A percentile compares a stretch with the other conserved stretches of the same genome.
These are phyloP conservation scores for Lepidochitona cinerea DNA, from an alignment of 2,888 invertebrate species.

Conservation along the genomic window DNA sequence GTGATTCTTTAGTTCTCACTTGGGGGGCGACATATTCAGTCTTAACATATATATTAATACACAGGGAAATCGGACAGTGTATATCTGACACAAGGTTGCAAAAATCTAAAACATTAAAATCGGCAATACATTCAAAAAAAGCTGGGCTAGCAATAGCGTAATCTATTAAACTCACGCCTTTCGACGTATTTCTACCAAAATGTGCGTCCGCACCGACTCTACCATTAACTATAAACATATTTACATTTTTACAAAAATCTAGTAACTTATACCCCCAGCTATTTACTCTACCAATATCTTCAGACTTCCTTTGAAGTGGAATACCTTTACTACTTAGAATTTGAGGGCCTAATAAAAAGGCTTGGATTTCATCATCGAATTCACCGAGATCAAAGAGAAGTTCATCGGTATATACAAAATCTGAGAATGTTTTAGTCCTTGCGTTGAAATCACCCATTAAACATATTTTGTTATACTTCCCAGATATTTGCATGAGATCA, in stretches of 20 bases:
- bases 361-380: not conserved
- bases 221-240: not conserved
- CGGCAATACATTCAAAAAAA: not conserved
- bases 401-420: not conserved
- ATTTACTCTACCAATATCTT: not conserved
- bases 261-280: not conserved
- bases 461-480: not conserved
- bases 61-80: not conserved
- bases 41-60: no score
- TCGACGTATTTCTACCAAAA: not conserved
- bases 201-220: not conserved
- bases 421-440: not conserved
- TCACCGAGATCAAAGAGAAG: not conserved
- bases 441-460: slow-evolving; percentile 3
- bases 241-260: not conserved
- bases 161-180: not conserved
- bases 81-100: not conserved
- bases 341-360: not conserved
- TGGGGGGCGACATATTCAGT: no score
- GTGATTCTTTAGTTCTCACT: no score
- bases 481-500: not conserved
- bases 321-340: not conserved
- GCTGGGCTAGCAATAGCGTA: not conserved
- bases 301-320: no score
- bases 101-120: not conserved